phyloP scores from a whole-genome alignment of 2,113 vertebrate genomes.

The Cinclus cinclus region DNA sequence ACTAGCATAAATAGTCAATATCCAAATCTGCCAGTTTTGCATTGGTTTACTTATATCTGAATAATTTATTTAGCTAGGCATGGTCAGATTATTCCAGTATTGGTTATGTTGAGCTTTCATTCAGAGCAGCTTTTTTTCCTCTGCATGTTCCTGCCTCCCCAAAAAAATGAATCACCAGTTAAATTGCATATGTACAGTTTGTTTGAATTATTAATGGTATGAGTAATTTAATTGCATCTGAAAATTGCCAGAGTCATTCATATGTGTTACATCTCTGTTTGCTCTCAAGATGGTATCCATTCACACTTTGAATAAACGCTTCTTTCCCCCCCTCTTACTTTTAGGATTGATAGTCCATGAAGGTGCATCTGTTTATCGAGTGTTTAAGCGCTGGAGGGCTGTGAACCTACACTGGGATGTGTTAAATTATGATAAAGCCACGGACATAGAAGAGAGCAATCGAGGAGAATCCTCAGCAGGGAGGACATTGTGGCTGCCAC shows the following conservation, averaged over 20 bases:
- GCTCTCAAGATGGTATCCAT: neutral
- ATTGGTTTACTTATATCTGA: neutral
- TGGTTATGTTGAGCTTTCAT: neutral
- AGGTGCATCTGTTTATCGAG: slow-evolving; percentile 93
- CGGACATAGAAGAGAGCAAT: slow-evolving; percentile 86
- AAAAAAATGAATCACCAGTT: neutral
- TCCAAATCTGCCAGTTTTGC: neutral
- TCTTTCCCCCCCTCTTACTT: neutral
- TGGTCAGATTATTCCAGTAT: neutral
- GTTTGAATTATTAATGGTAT: neutral
- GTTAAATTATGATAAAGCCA: slow-evolving; percentile 89
- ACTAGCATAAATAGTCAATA: neutral
- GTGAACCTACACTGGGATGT: slow-evolving; percentile 95
- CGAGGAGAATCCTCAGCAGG: slow-evolving; percentile 77
- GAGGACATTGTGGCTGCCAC: slow-evolving; percentile 88
- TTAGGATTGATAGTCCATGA: slow-evolving; percentile 89
- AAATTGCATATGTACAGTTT: neutral
- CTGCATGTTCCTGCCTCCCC: neutral
- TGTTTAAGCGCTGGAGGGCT: slow-evolving; percentile 92
- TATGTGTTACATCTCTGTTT: neutral
- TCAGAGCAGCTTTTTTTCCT: neutral
- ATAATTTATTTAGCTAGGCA: neutral
- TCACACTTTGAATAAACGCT: neutral
- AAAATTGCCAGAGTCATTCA: neutral
- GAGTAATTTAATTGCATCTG: neutral